A percentile compares a stretch with the other conserved stretches of the same genome.
phyloP scores from a whole-genome alignment of 2,888 invertebrate species.

The Pristionchus exspectatus region DNA sequence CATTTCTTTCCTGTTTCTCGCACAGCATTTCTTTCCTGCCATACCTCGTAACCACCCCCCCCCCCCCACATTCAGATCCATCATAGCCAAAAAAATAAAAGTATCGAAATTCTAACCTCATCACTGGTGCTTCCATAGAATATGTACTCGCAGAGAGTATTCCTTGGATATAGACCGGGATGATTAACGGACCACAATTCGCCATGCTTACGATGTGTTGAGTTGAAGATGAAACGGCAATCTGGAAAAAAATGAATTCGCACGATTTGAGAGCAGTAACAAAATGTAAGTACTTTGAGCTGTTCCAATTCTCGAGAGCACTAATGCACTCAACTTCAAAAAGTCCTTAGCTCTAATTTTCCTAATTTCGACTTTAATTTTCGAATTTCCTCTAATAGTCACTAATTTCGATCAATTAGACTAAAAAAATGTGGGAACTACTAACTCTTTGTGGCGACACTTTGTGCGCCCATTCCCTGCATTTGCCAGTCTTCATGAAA shows the following conservation, averaged over 20 bases:
- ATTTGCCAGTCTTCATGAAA: conserved; percentile 70
- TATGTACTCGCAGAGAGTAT: conserved; percentile 93
- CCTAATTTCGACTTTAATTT: background rate
- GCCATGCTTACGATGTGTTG: conserved; percentile 88
- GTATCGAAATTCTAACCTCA: background rate
- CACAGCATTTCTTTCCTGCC: background rate
- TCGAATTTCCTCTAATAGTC: too few species aligned
- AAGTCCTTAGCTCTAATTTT: background rate
- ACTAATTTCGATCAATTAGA: too few species aligned
- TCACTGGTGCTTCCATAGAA: conserved; percentile 85
- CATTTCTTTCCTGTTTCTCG: too few species aligned
- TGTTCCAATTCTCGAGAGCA: background rate
- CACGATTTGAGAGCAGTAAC: background rate
- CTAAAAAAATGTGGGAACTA: background rate
- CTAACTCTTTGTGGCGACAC: conserved; percentile 65
- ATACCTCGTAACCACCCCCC: background rate
- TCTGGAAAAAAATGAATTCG: conserved; percentile 74
- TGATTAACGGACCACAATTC: conserved; percentile 86
- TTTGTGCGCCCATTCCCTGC: conserved; percentile 66
- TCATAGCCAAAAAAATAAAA: background rate
- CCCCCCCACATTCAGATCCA: too few species aligned
- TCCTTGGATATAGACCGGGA: conserved; percentile 91
- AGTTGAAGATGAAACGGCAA: conserved; percentile 91
- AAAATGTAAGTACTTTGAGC: background rate
- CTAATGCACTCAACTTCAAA: background rate